Base-by-base conservation (phyloP, 1,140 invertebrate species). In the Tyrophagus putrescentiae region DNA sequence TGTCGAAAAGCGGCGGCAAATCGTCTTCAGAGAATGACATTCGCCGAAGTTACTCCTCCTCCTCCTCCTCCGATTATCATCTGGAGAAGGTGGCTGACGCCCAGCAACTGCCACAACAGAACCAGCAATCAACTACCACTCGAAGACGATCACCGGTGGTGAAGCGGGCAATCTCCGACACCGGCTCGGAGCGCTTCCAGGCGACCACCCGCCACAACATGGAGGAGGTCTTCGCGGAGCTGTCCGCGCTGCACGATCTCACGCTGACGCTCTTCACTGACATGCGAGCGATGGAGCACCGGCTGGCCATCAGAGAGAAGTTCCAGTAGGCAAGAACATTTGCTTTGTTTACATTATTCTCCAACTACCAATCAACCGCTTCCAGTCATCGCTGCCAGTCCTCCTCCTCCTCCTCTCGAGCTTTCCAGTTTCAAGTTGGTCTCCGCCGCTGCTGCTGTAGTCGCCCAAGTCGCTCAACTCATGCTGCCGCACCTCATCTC, bases 211-310 rank as follows among this genome's bases (percentile, higher is more conserved):
- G 28, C 23, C 28, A 34, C 4, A 62, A 57, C 45, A 61, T 59
- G 25, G 36, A 27, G 34, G 58, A 61, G 41, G 13, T 62, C 1
- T 61, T 39, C 21, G 25, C 54, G n/a, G 57, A 62, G 36, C n/a
- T 62, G 25, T 21, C 54, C 7, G 25, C 56, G 0, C 34, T 62
- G 27, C 61, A 62, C 25, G 56, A 62, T 32, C 50, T 62, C n/a
- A 59, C 57, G 21, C 25, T 62, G 23, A 48, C 39, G 23, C 21
- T 62, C 11, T 62, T 48, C 34, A 41, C 39, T 33, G 61, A 62
- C 41, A 31, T 62, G 21, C n/a, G 39, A 34, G 34, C 33, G 9
- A 16, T 62, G 5, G 27, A 62, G 41, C 34, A 48, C 7, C 33
- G 41, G n/a, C 18, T 60, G 3, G 52, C 32, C 2, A 54, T 11